Conservation (phyloP, 64 coral and sea anemone genomes). For the Montipora efflorescens region DNA sequence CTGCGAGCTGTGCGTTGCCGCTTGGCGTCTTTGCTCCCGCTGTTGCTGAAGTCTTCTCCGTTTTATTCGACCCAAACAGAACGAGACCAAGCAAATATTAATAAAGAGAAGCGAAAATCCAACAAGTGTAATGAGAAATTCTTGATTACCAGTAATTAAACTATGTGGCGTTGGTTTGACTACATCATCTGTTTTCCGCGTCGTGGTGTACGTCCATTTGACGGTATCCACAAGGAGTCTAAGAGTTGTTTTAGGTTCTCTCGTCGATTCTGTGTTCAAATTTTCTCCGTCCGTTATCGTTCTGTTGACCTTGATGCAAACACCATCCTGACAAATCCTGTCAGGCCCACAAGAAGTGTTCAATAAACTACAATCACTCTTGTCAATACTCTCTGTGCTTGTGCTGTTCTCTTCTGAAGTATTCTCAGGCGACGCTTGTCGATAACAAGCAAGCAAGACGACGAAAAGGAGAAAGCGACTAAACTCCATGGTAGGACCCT, state of each 20-base stretch:
- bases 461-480: background rate
- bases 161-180: background rate
- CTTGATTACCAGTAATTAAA: conserved; percentile 25
- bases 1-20: conserved; percentile 15
- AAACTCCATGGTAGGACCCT: background rate
- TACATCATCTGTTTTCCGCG: background rate
- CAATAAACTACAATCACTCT: background rate
- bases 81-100: conserved; percentile 27
- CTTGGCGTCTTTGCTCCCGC: background rate
- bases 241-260: background rate
- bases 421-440: background rate
- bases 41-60: background rate
- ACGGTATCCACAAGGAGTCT: background rate
- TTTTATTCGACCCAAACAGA: conserved; percentile 30
- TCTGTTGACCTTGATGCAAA: background rate
- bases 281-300: background rate
- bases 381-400: background rate
- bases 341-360: conserved; percentile 28
- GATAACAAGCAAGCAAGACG: background rate
- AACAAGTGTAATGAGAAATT: conserved; percentile 10
- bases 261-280: background rate
- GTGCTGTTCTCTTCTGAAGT: background rate
- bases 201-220: background rate
- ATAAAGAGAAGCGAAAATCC: conserved; percentile 45
- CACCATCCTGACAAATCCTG: conserved; percentile 9